phyloP scores from a whole-genome alignment of 2,113 vertebrate genomes.

The Sialia sialis region DNA sequence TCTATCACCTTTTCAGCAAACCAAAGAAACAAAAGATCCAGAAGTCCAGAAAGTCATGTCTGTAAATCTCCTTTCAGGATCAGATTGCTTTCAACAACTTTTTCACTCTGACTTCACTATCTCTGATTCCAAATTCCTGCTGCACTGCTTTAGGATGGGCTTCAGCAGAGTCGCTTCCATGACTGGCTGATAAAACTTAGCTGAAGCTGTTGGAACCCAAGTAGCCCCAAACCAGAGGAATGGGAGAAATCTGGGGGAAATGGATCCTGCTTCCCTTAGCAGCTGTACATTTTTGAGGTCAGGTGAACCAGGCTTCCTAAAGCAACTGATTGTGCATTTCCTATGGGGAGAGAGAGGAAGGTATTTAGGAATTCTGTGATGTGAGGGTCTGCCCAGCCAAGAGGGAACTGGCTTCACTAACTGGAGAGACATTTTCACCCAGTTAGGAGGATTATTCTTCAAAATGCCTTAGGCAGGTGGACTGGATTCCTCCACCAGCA shows the following conservation, averaged over 20 bases:
- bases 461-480: not conserved
- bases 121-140: not conserved
- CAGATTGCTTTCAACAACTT: not conserved
- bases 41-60: not conserved
- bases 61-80: not conserved
- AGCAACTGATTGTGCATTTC: not conserved
- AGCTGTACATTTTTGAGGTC: not conserved
- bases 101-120: not conserved
- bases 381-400: not conserved
- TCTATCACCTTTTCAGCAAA: not conserved
- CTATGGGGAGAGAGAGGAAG: not conserved
- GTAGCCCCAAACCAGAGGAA: not conserved
- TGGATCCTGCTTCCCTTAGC: not conserved
- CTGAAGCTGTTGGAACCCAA: not conserved
- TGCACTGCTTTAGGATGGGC: not conserved
- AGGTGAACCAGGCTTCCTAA: not conserved
- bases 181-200: not conserved
- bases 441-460: not conserved
- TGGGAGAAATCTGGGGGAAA: not conserved
- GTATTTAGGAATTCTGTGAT: rapidly evolving
- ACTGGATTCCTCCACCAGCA: not conserved
- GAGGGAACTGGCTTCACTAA: not conserved
- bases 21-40: not conserved
- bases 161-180: not conserved
- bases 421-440: not conserved